Percentiles rank a stretch among this genome's conserved stretches.
phyloP scores from a whole-genome alignment of 2,113 vertebrate genomes.

The Chloroceryle aenea region DNA sequence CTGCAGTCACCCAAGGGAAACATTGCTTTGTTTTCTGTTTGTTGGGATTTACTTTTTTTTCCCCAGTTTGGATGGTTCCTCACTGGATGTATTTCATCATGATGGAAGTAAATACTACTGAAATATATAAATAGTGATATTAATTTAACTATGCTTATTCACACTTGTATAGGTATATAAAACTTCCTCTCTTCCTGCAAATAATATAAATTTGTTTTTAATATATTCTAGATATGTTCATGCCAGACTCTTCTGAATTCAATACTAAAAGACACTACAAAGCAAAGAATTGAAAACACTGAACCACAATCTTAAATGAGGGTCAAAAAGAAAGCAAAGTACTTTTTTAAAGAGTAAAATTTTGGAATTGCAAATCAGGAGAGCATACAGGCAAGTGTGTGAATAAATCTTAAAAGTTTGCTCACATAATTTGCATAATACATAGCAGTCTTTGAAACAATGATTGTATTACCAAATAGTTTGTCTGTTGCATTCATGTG shows the following conservation, averaged over 20 bases:
- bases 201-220: neutral
- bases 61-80: neutral
- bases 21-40: neutral
- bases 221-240: neutral
- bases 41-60: neutral
- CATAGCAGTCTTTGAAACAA: neutral
- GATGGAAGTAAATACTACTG: neutral
- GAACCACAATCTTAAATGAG: neutral
- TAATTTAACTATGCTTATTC: neutral
- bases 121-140: neutral
- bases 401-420: neutral
- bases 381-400: neutral
- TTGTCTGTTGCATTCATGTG: neutral
- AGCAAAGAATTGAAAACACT: neutral
- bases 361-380: neutral
- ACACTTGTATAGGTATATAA: neutral
- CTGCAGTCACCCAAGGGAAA: accelerated
- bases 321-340: neutral
- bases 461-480: neutral
- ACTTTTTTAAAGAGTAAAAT: neutral
- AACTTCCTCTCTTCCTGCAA: neutral
- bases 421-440: neutral
- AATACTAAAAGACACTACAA: neutral
- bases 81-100: neutral
- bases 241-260: accelerated